phyloP scores from a whole-genome alignment of 2,797 vertebrate species.

The Hirundo rustica region DNA sequence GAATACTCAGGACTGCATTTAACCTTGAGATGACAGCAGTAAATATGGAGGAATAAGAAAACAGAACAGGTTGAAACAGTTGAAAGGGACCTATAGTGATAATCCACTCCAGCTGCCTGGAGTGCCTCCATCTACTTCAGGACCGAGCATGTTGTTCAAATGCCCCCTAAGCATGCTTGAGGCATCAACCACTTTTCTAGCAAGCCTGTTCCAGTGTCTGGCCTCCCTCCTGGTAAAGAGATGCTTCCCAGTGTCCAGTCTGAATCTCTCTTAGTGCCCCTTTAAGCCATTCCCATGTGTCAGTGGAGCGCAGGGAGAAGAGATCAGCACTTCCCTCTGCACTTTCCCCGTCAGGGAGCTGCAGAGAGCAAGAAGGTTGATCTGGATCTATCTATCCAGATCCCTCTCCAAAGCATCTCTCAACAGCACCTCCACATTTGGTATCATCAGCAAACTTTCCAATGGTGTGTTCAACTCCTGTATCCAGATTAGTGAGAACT shows the following conservation, averaged over 20 bases:
- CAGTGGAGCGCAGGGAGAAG: not conserved
- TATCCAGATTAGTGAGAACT: not conserved
- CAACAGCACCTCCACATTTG: not conserved
- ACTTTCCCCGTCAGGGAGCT: not conserved
- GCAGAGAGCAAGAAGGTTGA: not conserved
- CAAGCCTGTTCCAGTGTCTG: not conserved
- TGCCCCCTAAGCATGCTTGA: not conserved
- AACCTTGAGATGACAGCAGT: not conserved
- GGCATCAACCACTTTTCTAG: not conserved
- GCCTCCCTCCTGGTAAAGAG: not conserved
- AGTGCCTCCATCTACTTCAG: not conserved
- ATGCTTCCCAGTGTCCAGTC: not conserved
- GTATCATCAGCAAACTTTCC: not conserved
- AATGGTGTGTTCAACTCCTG: not conserved
- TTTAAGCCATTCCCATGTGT: not conserved
- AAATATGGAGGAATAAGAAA: not conserved
- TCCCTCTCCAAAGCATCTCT: not conserved
- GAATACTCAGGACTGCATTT: not conserved
- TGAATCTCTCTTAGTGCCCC: not conserved
- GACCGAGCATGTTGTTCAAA: not conserved
- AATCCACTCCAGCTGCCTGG: not conserved
- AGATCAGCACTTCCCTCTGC: not conserved
- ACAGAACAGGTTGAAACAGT: rapidly evolving
- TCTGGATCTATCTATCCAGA: not conserved
- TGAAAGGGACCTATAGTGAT: not conserved